Base-by-base conservation (phyloP, 2,797 vertebrate genomes). In the Champsocephalus esox region DNA sequence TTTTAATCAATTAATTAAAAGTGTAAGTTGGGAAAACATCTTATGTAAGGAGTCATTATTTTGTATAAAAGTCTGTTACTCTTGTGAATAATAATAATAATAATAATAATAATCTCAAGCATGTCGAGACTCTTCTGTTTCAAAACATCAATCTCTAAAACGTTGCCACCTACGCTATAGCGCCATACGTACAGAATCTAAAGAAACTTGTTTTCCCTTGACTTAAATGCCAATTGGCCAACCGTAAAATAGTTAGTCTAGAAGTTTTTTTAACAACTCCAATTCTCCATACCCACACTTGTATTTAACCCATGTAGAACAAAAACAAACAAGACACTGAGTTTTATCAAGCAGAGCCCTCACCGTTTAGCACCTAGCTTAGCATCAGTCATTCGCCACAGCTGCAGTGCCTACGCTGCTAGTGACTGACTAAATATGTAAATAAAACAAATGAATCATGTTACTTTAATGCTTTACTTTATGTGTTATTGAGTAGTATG, bases 1-100 rank as follows among this genome's bases (percentile, higher is more conserved):
- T 78, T 66, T 73, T n/a, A 69, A 75, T 77, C 62, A 76, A 46
- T 71, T 43, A 58, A 38, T 38, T 38, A 8, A 38, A 38, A 38
- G 46, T 44, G 16, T 41, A 8, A 17, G 21, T 32, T 52, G 56
- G 72, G 24, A 59, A 73, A 79, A 70, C 21, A 50, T 65, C 55
- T 51, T 5, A 8, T 52, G n/a, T n/a, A 60, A 59, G 6, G 9
- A 16, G 41, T 50, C 34, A 48, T 80, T 43, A 68, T 66, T 58
- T 69, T 12, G 41, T 12, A 9, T 41, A 44, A 68, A 68, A 54
- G 5, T 24, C 3, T 46, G 32, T 56, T 51, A 34, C 21, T n/a
- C 21, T 45, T 32, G 21, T 51, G 48, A 59, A 49, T 24, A 14
- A 43, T 21, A 21, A 21, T 21, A 21, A 19, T 19, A 21, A 19